Base-by-base conservation (phyloP, 2,888 invertebrate genomes). In the Pammene fasciana region DNA sequence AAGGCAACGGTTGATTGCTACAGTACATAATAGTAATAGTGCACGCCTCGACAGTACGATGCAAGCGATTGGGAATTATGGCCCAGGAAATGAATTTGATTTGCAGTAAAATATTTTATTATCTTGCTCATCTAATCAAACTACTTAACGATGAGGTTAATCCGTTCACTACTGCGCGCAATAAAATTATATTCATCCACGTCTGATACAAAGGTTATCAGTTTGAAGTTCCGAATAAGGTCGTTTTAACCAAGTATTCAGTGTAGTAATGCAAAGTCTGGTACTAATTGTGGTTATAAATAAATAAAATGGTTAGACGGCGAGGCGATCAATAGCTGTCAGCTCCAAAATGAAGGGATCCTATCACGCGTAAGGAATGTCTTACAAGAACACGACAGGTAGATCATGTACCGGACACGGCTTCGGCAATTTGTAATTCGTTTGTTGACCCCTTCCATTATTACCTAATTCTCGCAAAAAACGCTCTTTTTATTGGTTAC, bases 401-500 rank as follows among this genome's bases (percentile, higher is more conserved):
- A 76, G 80, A 85, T 85, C 84, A 83, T 83, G 83, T 79, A 79
- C 78, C 80, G 80, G 83, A 80, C 79, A 79, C 78, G 79, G 75
- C 78, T 79, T 77, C 80, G 79, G 78, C 76, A 83, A 83, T 82
- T 78, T 70, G 64, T 72, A 68, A 72, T 65, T 59, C 82, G 86
- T 83, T 83, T 81, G 78, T 86, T 87, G 82, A 86, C 81, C 83
- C 78, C 75, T 74, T 75, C 78, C 75, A 80, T 81, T 80, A 77
- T 79, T 78, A 75, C 77, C 73, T 77, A 79, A 81, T 77, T 77
- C 71, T 72, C 65, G 70, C 76, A 81, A 83, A 83, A 82, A 81
- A 77, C 34, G n/a, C 14, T 71, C 73, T 78, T 79, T 75, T 74
- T 72, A 64, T 67, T 71, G 65, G 73, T 61, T 65, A 67, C 70